Conservation (phyloP, 2,888 invertebrate species). For the Lasioglossum figueresi region DNA sequence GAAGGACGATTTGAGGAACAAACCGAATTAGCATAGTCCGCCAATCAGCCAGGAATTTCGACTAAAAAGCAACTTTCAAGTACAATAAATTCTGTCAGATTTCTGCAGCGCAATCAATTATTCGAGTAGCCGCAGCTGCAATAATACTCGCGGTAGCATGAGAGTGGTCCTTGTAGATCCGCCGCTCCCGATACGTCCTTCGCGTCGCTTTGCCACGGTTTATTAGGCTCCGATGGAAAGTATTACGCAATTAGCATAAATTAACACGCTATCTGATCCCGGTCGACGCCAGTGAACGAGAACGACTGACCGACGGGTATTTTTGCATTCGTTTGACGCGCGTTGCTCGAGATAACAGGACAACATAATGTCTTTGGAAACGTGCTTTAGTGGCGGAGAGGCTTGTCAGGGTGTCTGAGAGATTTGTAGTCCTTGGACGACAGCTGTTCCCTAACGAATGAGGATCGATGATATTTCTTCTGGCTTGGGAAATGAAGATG, state of each 20-base stretch:
- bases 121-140: background rate
- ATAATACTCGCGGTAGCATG: background rate
- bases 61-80: too few species aligned
- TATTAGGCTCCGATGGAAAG: constrained; percentile 12
- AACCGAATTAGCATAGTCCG: too few species aligned
- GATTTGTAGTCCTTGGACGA: background rate
- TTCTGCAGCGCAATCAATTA: background rate
- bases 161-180: background rate
- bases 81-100: too few species aligned
- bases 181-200: background rate
- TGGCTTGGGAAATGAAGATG: background rate
- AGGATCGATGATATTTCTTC: background rate
- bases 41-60: too few species aligned
- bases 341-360: background rate
- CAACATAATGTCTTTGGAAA: background rate
- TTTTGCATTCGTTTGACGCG: constrained; percentile 3
- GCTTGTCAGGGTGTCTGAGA: background rate
- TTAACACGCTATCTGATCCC: constrained; percentile 1
- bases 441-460: background rate
- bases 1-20: too few species aligned
- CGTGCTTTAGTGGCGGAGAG: background rate
- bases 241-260: constrained; percentile 18
- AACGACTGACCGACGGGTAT: background rate
- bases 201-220: background rate
- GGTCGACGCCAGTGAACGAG: background rate